Percentiles rank a stretch among this genome's conserved stretches.
These are phyloP conservation scores for Metellina segmentata DNA, from an alignment of 2,888 invertebrate genomes.

Conservation along the genomic window DNA sequence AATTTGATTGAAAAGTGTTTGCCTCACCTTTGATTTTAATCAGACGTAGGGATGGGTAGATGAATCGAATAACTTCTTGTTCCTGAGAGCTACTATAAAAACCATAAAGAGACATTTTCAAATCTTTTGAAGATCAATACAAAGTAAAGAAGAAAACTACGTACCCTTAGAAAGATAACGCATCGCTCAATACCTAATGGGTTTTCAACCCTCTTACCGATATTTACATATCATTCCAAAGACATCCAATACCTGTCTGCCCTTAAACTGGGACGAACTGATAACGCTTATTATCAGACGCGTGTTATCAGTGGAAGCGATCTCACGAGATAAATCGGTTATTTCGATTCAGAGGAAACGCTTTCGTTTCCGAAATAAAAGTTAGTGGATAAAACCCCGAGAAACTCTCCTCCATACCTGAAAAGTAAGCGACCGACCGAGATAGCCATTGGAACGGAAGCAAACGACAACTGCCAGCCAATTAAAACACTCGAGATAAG, in stretches of 20 bases:
- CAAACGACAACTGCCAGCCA: conserved; percentile 66
- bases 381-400: neutral
- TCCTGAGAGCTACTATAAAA: too few relatives aligned
- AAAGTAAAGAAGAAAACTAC: too few relatives aligned
- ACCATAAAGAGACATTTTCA: too few relatives aligned
- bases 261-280: neutral
- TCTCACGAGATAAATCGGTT: conserved; percentile 19
- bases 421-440: neutral
- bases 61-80: too few relatives aligned
- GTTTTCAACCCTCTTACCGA: neutral
- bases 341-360: neutral
- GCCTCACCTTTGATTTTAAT: too few relatives aligned
- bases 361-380: conserved; percentile 19
- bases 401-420: conserved; percentile 27
- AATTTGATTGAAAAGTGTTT: too few relatives aligned
- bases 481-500: conserved; percentile 70
- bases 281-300: neutral
- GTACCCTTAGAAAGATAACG: too few relatives aligned
- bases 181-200: too few relatives aligned
- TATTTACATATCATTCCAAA: neutral
- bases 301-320: neutral
- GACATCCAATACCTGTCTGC: neutral
- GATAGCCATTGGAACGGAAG: conserved; percentile 47
- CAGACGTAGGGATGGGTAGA: too few relatives aligned
- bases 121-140: too few relatives aligned